Conservation (phyloP, 2,888 invertebrate genomes). For the Noctua pronuba region DNA sequence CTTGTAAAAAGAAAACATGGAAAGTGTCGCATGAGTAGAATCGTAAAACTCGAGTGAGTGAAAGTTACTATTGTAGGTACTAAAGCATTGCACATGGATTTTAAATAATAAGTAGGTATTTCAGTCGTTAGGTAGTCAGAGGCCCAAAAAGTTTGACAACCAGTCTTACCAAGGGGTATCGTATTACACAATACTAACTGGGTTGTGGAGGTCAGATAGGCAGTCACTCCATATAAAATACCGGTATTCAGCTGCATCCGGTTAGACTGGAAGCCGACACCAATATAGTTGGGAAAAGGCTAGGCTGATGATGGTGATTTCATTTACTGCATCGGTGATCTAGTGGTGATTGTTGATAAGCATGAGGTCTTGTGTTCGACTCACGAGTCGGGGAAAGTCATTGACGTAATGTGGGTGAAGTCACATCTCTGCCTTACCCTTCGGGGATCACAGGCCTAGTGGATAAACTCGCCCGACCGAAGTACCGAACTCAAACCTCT, state of each 20-base stretch:
- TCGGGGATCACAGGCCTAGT: neutral
- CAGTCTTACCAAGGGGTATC: too few relatives aligned
- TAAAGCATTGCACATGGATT: neutral
- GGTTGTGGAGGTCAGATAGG: too few relatives aligned
- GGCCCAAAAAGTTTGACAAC: too few relatives aligned
- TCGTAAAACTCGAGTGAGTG: slow-evolving; percentile 26
- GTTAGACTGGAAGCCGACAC: too few relatives aligned
- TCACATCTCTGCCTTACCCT: neutral
- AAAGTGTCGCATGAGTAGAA: slow-evolving; percentile 31
- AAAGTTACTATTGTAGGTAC: slow-evolving; percentile 24
- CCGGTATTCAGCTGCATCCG: too few relatives aligned
- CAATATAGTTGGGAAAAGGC: too few relatives aligned
- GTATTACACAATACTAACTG: too few relatives aligned
- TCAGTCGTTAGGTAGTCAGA: too few relatives aligned
- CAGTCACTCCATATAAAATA: too few relatives aligned
- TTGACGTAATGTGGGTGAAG: neutral
- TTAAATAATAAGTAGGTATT: neutral
- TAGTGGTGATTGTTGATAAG: neutral
- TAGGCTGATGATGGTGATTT: too few relatives aligned
- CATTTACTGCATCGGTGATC: neutral
- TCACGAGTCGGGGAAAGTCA: neutral
- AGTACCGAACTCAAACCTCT: neutral
- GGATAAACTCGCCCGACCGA: too few relatives aligned
- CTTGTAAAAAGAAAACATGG: slow-evolving; percentile 11
- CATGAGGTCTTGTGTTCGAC: neutral